Base-by-base conservation (phyloP, 2,797 vertebrate genomes). In the Esox masquinongy region DNA sequence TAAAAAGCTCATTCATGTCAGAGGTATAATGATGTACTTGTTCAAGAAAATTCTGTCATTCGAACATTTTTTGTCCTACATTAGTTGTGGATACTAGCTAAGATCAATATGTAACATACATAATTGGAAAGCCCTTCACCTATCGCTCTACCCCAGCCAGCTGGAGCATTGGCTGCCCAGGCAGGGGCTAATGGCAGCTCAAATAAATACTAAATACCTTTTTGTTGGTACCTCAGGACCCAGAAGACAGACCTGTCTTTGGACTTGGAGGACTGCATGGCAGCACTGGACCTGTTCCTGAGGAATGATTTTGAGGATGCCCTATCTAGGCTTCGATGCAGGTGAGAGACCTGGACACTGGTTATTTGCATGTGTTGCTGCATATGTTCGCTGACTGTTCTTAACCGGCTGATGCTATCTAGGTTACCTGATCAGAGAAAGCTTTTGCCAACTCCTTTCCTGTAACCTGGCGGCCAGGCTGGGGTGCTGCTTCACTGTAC, bases 271-370 rank as follows among this genome's bases (percentile, higher is more conserved):
- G 97, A 99, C 90, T 99, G 97, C 81, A 97, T 97, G 96, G 93
- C 83, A 0, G 97, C 97, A 64, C 85, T 99, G 89, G 97, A 99
- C 89, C 93, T 98, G 81, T 99, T 99, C 88, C 95, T 99, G 80
- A 95, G 90, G 88, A 99, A 99, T 88, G 92, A 96, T 73, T 99
- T 99, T 88, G 96, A 97, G 0, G 95, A 97, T 87, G 96, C 97
- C 43, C 95, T 97, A 88, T 88, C 85, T 72, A 95, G 92, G 84
- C 95, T 99, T 71, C 93, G 89, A 85, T 92, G 91, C 90, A 97
- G 96, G 98, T 99, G 91, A 92, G 93, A 75, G 22, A 29, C 1
- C 59, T 19, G 15, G 17, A 8, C 15, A 31, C 31, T 17, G 36
- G 12, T 31, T 29, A 68, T 61, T 47, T 11, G 12, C 43, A n/a